Base-by-base conservation (phyloP, 2,888 invertebrate species). In the Drosophila anomalata region DNA sequence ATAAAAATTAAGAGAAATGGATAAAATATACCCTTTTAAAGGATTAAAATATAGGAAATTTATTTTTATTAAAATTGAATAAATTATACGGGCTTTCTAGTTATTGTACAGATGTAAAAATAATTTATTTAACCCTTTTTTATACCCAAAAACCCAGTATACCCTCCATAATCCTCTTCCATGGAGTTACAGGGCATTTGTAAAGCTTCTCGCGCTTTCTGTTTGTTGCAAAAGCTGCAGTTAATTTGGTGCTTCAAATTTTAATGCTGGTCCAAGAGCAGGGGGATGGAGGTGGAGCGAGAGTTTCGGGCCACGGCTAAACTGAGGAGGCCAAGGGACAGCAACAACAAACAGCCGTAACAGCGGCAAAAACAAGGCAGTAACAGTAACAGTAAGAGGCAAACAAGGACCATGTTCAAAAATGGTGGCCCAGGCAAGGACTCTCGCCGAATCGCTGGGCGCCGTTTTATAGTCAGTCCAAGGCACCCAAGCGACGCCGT, bases 211-310 rank as follows among this genome's bases (percentile, higher is more conserved):
- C 83, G 84, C 72, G 81, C 46, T 76, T 77, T 73, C 79, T 73
- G 70, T 82, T 85, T 63, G 63, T 65, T 77, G 78, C 71, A 70
- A 76, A 81, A 87, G 83, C 86, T 88, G 77, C 88, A 88, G 88
- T 86, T 89, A 89, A 89, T 88, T 88, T 89, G 82, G 85, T 84
- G 79, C 89, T 80, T 77, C 80, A 83, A 81, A 89, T 84, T 89
- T 87, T 83, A 83, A 88, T 77, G 78, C 77, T 62, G 33, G 62
- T 68, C 69, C 62, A 72, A 60, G 69, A 62, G 73, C 63, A 63
- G 67, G 67, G 76, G 71, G 77, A 75, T 62, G 68, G 65, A 62
- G 9, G 17, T 17, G 7, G n/a, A 11, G 17, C 2, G 17, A 11
- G 22, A 20, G 39, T 17, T 36, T 20, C 42, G 71, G 42, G 63